Evolutionary conservation across 2,888 invertebrate genomes (phyloP), one percentile per base, ranked within the genome.

Genomic region (Carabus problematicus): DNA sequence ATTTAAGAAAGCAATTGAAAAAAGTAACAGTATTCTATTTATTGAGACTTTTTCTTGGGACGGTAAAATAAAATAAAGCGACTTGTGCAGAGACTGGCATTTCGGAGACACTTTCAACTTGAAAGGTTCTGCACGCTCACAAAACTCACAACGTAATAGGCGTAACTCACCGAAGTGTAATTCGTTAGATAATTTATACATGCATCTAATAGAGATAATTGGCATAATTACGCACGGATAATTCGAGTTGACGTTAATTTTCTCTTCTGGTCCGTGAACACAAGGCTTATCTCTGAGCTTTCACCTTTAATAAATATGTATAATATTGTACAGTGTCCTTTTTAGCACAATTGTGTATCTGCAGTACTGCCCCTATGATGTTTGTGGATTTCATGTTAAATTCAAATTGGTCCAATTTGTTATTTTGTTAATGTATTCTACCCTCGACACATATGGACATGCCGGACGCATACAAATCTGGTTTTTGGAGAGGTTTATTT

Each of bases 201-300:
- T 61, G 29, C 47, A 45, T 61, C 61, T 61, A 61, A 45, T 61
- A 61, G 45, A 61, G 61, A 61, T 60, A 60, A 60, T 16, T 42
- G n/a, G 12, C 16, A 18, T 42, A 42, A 60, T 61, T 61, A 61
- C 61, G 11, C 29, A 61, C 14, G 19, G 19, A 18, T 61, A 61
- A 61, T 61, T 61, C 45, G 19, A 29, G 39, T 29, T 45, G 45
- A 19, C 29, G 45, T 61, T 61, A 61, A 61, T 61, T 14, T 60
- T 45, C 45, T 12, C 43, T 19, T 19, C 47, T 61, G n/a, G 61
- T 61, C 45, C 42, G 29, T n/a, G 18, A 61, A 45, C 45, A 61
- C n/a, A 47, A 61, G 45, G 61, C 61, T 61, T 61, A 61, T 61
- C 61, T 47, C 11, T 59, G 6, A 43, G 29, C 29, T 2, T 29